Base-by-base conservation (phyloP, 2,113 vertebrate genomes). In the Lepisosteus osseus region DNA sequence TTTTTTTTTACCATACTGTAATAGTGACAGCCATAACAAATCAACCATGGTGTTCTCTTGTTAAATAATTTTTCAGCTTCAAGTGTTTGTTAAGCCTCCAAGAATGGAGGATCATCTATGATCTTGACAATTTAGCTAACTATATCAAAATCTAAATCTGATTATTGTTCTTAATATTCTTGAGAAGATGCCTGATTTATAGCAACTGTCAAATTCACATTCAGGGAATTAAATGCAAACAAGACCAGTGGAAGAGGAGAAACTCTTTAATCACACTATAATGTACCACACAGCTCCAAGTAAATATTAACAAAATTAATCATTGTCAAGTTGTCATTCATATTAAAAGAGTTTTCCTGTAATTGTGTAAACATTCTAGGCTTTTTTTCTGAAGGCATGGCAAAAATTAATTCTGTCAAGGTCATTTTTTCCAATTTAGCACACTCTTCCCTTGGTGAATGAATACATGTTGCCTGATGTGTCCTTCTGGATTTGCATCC, bases 281-380 rank as follows among this genome's bases (percentile, higher is more conserved):
- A 59, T 77, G 63, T 70, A 71, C 77, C 74, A 81, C 70, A 81
- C 77, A 86, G 77, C 78, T 74, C 69, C 65, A 73, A 88, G 81
- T 82, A 92, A 93, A 94, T 82, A 91, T 86, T 87, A 86, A 84
- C 76, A 84, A 84, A 87, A 93, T 90, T 86, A 91, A 91, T 90
- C 51, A 70, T 69, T 80, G 83, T 85, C 88, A 82, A 82, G 65
- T 67, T 77, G 75, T 86, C 88, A 85, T 56, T 83, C 73, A 77
- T 65, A 82, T 81, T 78, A 80, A 87, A 83, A 83, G 51, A 68
- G 56, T 70, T 76, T 80, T 80, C 51, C 62, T 75, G 68, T 85
- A 87, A 83, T 88, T 76, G 84, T 78, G 75, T 76, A 85, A 68
- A 74, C 0, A 0, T 41, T 63, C 70, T 73, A 71, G 59, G 71